Evolutionary conservation across 2,113 vertebrate genomes (phyloP), one percentile per base, ranked within the genome.

Genomic region (Oplegnathus fasciatus): DNA sequence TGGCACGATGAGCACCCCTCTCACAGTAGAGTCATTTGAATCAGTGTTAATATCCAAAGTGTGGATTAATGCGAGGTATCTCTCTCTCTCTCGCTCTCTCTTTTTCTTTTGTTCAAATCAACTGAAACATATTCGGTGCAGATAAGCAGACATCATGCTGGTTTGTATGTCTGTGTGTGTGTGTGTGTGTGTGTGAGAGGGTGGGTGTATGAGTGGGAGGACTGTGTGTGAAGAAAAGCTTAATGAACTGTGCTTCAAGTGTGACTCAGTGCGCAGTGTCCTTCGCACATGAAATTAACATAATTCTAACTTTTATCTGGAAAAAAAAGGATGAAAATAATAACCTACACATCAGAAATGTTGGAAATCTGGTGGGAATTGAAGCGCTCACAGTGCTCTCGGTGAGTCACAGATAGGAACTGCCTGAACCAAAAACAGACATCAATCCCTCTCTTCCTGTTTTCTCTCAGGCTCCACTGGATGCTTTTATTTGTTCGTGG

Each of bases 401-500:
- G 20, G 60, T 87, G 92, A 93, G 74, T 82, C 80, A 80, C 75
- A 83, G 64, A 75, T n/a, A 75, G 69, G 54, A 78, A 62, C 57
- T 2, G 77, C 64, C 62, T 76, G 78, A 86, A 84, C 65, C 81
- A 80, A 69, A 89, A 86, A 84, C 73, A 88, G 82, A 86, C 88
- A 89, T 91, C 86, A 86, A 83, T 86, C 82, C 65, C 37, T 9
- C 76, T 71, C 64, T 75, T 85, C 71, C 86, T 77, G 84, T 78
- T 84, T 89, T 26, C 86, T 89, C 82, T 78, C 71, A 30, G 86
- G 82, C 84, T 84, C 62, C 42, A 46, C 81, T 85, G 73, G 68
- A 70, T 79, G 83, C 81, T 82, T 74, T 69, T 89, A 72, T 91
- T 86, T 89, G 85, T 83, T 84, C 83, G 15, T 66, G 75, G 69